Evolutionary conservation across 1,140 invertebrate species (phyloP).

Genomic region (Camponotus floridanus): DNA sequence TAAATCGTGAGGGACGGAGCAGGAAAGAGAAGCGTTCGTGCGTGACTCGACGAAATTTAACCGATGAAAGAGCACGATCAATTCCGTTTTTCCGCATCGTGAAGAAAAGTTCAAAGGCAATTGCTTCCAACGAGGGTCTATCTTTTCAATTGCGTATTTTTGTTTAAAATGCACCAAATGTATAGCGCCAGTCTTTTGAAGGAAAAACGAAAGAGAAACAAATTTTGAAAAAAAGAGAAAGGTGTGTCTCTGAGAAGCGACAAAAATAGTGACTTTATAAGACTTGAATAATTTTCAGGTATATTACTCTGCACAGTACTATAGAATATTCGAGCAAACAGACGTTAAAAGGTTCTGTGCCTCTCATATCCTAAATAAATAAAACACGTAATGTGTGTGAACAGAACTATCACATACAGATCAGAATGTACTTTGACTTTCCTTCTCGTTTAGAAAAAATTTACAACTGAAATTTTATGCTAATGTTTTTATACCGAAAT

Average conservation of each 20-base stretch:
- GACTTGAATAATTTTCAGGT: not conserved
- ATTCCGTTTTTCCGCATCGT: not conserved
- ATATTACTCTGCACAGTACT: too few relatives aligned
- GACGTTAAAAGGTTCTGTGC: not conserved
- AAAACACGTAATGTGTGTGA: not conserved
- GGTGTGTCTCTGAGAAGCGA: not conserved
- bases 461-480: not conserved
- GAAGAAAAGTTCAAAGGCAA: not conserved
- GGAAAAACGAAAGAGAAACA: not conserved
- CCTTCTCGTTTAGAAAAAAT: not conserved
- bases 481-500: too few relatives aligned
- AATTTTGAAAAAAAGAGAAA: not conserved
- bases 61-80: not conserved
- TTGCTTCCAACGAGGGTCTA: not conserved
- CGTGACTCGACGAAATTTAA: constrained; percentile 4
- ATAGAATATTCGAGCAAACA: not conserved
- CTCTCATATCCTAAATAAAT: constrained; percentile 1
- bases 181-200: not conserved
- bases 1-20: not conserved
- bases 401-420: not conserved
- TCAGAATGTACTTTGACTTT: not conserved
- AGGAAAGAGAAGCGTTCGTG: not conserved
- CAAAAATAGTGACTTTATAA: not conserved
- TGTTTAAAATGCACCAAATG: not conserved
- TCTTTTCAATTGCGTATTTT: not conserved